Evolutionary conservation across 1,140 invertebrate genomes (phyloP).

Genomic region (Asbolus verrucosus): DNA sequence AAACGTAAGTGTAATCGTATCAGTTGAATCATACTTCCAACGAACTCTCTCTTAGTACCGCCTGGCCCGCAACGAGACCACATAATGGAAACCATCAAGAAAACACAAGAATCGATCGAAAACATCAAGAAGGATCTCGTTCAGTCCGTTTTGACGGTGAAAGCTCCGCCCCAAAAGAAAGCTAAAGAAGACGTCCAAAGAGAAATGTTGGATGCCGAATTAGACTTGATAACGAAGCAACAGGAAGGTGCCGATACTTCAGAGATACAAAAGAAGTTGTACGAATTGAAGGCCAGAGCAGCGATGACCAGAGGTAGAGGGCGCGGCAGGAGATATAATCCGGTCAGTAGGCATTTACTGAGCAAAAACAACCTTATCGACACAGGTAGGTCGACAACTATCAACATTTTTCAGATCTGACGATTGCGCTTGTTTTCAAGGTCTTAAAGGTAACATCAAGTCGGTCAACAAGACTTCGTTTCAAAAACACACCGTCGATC

Average conservation of each 20-base stretch:
- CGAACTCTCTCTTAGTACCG: too few relatives aligned
- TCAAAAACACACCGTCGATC: slow-evolving; percentile 77
- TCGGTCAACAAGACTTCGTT: slow-evolving; percentile 50
- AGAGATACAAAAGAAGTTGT: slow-evolving; percentile 78
- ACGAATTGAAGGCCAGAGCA: slow-evolving; percentile 78
- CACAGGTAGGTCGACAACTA: slow-evolving; percentile 50
- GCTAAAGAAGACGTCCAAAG: slow-evolving; percentile 68
- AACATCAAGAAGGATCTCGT: slow-evolving; percentile 76
- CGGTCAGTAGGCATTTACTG: slow-evolving; percentile 61
- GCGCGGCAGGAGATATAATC: slow-evolving; percentile 59
- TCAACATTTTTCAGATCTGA: too few relatives aligned
- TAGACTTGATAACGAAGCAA: slow-evolving; percentile 88
- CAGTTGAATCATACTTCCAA: slow-evolving; percentile 51
- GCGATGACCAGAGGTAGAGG: slow-evolving; percentile 53
- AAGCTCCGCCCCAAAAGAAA: slow-evolving; percentile 63
- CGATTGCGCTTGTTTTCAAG: too few relatives aligned
- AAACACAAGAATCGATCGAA: slow-evolving; percentile 81
- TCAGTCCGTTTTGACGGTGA: slow-evolving; percentile 50
- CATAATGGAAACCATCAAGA: slow-evolving; percentile 80
- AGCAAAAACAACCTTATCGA: slow-evolving; percentile 62
- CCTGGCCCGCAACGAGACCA: slow-evolving; percentile 74
- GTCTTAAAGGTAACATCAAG: slow-evolving; percentile 51
- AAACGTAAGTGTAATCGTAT: slow-evolving; percentile 68
- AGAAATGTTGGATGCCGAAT: slow-evolving; percentile 88
- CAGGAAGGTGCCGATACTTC: slow-evolving; percentile 77